A percentile compares a stretch with the other conserved stretches of the same genome.
Conservation (phyloP, 1,140 invertebrate species). For the Atopsyche davidsoni region DNA sequence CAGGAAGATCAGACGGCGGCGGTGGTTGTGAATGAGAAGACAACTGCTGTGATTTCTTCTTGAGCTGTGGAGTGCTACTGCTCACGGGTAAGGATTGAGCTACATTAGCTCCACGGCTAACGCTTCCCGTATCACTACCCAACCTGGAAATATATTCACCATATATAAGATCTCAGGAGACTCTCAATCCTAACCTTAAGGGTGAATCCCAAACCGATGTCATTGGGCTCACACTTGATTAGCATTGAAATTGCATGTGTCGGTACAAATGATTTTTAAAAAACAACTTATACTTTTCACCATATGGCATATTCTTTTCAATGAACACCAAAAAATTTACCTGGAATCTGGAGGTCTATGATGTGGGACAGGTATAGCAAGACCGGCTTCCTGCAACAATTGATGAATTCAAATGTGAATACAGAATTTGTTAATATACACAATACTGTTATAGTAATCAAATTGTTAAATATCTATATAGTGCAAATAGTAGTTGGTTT, state of each 20-base stretch:
- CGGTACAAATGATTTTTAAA: too few relatives aligned
- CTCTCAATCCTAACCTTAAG: background rate
- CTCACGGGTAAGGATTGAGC: conserved; percentile 19
- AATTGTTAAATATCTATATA: too few relatives aligned
- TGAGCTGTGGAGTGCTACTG: conserved; percentile 26
- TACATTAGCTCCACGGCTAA: conserved; percentile 9
- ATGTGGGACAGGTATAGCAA: conserved; percentile 22
- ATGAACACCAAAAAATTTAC: conserved; percentile 11
- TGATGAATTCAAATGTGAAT: background rate
- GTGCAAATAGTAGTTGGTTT: too few relatives aligned
- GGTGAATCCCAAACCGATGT: too few relatives aligned
- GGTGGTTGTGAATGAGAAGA: conserved; percentile 13
- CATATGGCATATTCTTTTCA: conserved; percentile 2
- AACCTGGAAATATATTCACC: too few relatives aligned
- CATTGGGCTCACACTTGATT: too few relatives aligned
- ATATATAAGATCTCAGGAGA: background rate
- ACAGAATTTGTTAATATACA: too few relatives aligned
- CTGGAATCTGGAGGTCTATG: conserved; percentile 24
- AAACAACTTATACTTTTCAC: too few relatives aligned
- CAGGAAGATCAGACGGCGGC: conserved; percentile 13
- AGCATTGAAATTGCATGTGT: too few relatives aligned
- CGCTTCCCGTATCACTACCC: conserved; percentile 25
- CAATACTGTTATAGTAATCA: too few relatives aligned
- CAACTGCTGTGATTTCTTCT: conserved; percentile 23
- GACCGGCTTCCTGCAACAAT: conserved; percentile 25